Evolutionary conservation across 1,140 invertebrate genomes (phyloP).

Genomic region (Ephestia elutella): DNA sequence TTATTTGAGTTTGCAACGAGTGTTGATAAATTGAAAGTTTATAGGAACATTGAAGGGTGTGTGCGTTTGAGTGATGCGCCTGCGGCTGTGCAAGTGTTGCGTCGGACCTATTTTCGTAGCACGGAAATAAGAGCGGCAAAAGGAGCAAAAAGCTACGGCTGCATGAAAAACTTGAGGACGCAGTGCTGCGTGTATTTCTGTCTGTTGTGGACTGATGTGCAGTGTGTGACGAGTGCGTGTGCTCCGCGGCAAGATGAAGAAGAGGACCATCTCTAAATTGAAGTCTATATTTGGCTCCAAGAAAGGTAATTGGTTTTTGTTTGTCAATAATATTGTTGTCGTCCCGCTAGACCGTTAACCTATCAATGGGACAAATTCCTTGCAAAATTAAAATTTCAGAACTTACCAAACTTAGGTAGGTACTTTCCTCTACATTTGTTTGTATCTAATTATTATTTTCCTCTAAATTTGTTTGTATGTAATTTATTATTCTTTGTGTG

Average conservation of each 20-base stretch:
- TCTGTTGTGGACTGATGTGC: constrained; percentile 57
- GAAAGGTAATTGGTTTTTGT: constrained; percentile 49
- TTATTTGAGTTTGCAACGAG: background rate
- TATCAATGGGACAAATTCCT: too few relatives aligned
- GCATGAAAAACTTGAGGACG: constrained; percentile 69
- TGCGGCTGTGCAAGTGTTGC: constrained; percentile 65
- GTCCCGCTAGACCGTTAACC: background rate
- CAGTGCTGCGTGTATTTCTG: constrained; percentile 64
- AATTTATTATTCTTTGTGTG: too few relatives aligned
- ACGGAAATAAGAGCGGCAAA: constrained; percentile 74
- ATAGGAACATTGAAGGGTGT: constrained; percentile 5
- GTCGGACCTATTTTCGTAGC: constrained; percentile 70
- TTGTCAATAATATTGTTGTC: background rate
- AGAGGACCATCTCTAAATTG: constrained; percentile 59
- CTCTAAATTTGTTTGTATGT: too few relatives aligned
- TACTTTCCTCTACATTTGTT: too few relatives aligned
- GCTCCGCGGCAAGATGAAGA: constrained; percentile 54
- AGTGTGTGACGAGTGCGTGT: constrained; percentile 34
- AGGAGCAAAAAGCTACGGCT: constrained; percentile 66
- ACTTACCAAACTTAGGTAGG: too few relatives aligned
- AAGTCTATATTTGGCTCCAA: constrained; percentile 63
- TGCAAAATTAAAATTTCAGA: too few relatives aligned
- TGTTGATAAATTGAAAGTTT: background rate
- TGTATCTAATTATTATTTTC: too few relatives aligned
- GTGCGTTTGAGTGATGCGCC: constrained; percentile 65